Conservation (phyloP, 2,888 invertebrate genomes). For the Eupelmus urozonus region DNA sequence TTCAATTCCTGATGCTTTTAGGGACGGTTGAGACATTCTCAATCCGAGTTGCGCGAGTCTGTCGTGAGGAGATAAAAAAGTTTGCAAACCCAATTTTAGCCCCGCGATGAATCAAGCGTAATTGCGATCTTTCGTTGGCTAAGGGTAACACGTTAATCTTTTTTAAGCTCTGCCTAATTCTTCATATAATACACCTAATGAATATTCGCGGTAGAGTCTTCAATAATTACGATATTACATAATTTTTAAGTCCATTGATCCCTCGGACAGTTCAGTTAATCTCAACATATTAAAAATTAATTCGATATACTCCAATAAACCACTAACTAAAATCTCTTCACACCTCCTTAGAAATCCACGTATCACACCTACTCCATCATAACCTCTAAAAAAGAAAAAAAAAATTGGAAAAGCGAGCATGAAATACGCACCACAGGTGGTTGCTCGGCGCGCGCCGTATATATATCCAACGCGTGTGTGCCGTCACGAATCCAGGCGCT, state of each 20-base stretch:
- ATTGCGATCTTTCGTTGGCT: conserved; percentile 34
- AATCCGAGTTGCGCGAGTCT: conserved; percentile 36
- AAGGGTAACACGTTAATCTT: conserved; percentile 30
- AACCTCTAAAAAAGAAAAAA: not conserved
- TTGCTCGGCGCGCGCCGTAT: conserved; percentile 42
- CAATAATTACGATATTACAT: too few species aligned
- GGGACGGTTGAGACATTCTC: conserved; percentile 28
- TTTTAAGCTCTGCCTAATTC: conserved; percentile 38
- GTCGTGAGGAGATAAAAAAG: conserved; percentile 42
- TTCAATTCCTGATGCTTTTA: conserved; percentile 34
- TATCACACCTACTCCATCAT: too few species aligned
- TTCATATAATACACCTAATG: not conserved
- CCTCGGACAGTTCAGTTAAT: too few species aligned
- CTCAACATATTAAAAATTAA: too few species aligned
- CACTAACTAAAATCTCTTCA: too few species aligned
- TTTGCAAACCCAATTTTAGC: conserved; percentile 45
- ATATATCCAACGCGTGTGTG: conserved; percentile 32
- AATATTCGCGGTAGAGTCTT: not conserved
- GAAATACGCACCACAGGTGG: conserved; percentile 55
- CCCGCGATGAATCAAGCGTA: conserved; percentile 37
- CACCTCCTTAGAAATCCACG: too few species aligned
- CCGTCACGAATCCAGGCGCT: too few species aligned
- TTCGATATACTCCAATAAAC: too few species aligned
- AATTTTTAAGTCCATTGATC: too few species aligned
- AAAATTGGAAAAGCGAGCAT: conserved; percentile 6